phyloP scores from a whole-genome alignment of 2,113 vertebrate species.

The Indicator maculatus region DNA sequence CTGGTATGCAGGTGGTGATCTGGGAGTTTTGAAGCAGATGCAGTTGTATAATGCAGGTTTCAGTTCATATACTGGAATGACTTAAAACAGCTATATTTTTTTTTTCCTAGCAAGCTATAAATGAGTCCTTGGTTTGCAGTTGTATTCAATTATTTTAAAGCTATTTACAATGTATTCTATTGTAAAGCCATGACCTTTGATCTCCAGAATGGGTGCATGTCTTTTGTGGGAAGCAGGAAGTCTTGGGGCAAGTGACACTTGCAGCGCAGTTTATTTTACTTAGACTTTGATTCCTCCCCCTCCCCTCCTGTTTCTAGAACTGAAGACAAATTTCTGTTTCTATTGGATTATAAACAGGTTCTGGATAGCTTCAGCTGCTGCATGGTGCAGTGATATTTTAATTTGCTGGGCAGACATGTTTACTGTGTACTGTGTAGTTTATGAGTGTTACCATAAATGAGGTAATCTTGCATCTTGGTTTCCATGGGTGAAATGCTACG shows the following conservation, averaged over 20 bases:
- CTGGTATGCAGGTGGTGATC: slow-evolving; percentile 51
- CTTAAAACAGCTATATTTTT: slow-evolving; percentile 60
- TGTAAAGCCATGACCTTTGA: slow-evolving; percentile 68
- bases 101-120: slow-evolving; percentile 61
- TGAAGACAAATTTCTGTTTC: slow-evolving; percentile 79
- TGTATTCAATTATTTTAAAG: slow-evolving; percentile 69
- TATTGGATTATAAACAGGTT: slow-evolving; percentile 78
- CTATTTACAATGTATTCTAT: slow-evolving; percentile 73
- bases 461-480: slow-evolving; percentile 81
- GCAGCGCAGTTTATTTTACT: slow-evolving; percentile 70
- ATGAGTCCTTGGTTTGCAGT: slow-evolving; percentile 64
- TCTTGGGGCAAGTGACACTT: slow-evolving; percentile 69
- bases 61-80: slow-evolving; percentile 60
- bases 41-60: slow-evolving; percentile 69
- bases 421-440: slow-evolving; percentile 87
- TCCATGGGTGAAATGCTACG: slow-evolving; percentile 85
- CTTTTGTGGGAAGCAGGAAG: slow-evolving; percentile 72
- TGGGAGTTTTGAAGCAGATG: slow-evolving; percentile 54
- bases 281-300: slow-evolving; percentile 70
- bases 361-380: slow-evolving; percentile 82
- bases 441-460: slow-evolving; percentile 85
- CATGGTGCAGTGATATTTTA: slow-evolving; percentile 82
- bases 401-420: slow-evolving; percentile 88
- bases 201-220: slow-evolving; percentile 62
- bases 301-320: slow-evolving; percentile 55